Evolutionary conservation across 2,113 vertebrate genomes (phyloP).

Genomic region (Oceanodroma tethys): DNA sequence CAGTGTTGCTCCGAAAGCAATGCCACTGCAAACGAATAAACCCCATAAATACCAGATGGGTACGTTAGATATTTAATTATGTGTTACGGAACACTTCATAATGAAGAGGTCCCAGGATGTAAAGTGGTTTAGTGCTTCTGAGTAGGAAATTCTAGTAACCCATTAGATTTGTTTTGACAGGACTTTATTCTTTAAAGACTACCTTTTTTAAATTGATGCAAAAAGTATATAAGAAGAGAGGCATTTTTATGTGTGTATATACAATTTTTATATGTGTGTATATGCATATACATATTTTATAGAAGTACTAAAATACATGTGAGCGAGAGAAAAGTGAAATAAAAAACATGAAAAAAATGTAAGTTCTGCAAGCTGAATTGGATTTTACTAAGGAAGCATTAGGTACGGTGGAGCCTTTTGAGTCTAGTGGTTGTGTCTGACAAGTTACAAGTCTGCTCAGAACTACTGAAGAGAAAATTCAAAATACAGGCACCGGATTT

Average conservation of each 20-base stretch:
- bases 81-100: rapidly evolving
- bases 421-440: neutral
- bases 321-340: neutral
- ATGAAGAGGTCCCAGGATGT: neutral
- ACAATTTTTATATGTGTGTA: neutral
- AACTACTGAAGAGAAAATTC: neutral
- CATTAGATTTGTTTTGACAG: neutral
- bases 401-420: neutral
- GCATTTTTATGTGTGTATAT: neutral
- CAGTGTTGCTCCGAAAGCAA: rapidly evolving
- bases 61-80: neutral
- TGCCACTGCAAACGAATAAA: rapidly evolving
- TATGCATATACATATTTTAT: neutral
- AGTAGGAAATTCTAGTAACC: neutral
- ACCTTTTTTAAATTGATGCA: neutral
- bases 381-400: neutral
- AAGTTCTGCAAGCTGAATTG: neutral
- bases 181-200: neutral
- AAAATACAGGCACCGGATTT: neutral
- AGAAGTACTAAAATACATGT: neutral
- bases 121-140: neutral
- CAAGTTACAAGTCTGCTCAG: neutral
- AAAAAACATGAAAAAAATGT: neutral
- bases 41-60: neutral
- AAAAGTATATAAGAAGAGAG: neutral